Evolutionary conservation across 2,888 invertebrate genomes (phyloP), one percentile per base, ranked within the genome.

Genomic region (Leptopilina syphax): DNA sequence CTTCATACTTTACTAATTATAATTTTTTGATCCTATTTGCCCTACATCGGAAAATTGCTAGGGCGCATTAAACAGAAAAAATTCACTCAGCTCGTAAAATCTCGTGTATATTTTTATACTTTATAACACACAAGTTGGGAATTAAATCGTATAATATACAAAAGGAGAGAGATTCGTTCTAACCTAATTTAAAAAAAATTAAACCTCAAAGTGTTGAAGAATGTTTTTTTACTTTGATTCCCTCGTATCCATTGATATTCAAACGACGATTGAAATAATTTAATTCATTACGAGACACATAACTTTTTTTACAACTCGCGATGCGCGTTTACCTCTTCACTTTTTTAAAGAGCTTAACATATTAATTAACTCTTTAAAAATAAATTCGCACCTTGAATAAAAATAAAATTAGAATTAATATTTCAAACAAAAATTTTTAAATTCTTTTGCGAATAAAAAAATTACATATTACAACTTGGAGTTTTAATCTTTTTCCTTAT

Each of bases 111-210:
- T 70, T 54, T 70, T 54, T 34, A 34, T 13, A 54, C 50, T 54
- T 27, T 54, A 27, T 27, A 24, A 70, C 50, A 70, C 70, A 50
- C 13, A 70, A 73, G 54, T 54, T 13, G 54, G 54, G 70, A 70
- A 70, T 70, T 70, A 50, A 70, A 70, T 13, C 50, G 70, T 12
- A 34, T 47, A 47, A 12, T 27, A 70, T 70, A 73, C 54, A 73
- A 73, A 73, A 9, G 34, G 27, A 12, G 8, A 12, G 8, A 44
- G 12, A 54, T 70, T 70, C 73, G n/a, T 73, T 34, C 73, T 57
- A 73, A 57, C 8, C 34, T 73, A 57, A 73, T 73, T 73, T 73
- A 10, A 73, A 73, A 73, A 63, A 24, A 63, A 24, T 24, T 18
- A 70, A 70, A 44, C n/a, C n/a, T 13, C 50, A 12, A 27, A 24